Percentiles rank a stretch among this genome's conserved stretches.
phyloP scores from a whole-genome alignment of 2,797 vertebrate genomes.

The Urophycis tenuis region DNA sequence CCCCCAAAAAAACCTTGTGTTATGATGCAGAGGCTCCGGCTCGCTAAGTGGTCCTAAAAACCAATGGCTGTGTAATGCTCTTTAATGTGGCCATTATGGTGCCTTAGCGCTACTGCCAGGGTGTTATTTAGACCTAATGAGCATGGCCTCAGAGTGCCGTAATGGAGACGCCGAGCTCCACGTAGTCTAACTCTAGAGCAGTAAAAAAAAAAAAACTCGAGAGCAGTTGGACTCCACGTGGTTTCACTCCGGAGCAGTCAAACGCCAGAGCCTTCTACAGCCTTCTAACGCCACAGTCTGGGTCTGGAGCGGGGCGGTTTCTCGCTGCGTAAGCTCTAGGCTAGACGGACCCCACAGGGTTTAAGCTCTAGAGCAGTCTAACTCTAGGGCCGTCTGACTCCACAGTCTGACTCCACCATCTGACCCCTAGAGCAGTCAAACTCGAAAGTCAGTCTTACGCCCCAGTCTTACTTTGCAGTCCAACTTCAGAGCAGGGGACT shows the following conservation, averaged over 20 bases:
- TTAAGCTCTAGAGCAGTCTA: neutral
- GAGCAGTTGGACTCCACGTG: too few species aligned
- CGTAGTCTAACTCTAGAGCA: too few species aligned
- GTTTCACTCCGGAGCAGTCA: neutral
- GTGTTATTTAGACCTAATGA: constrained; percentile 63
- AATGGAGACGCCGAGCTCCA: constrained; percentile 45
- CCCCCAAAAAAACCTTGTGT: constrained; percentile 42
- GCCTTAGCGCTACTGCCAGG: constrained; percentile 42
- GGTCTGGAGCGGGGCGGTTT: too few species aligned
- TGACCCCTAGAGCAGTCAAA: neutral
- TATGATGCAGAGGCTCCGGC: constrained; percentile 59
- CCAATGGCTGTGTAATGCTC: constrained; percentile 68
- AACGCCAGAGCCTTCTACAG: neutral
- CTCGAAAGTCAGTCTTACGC: neutral
- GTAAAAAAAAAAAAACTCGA: too few species aligned
- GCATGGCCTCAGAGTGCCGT: constrained; percentile 55
- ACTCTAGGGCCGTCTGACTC: too few species aligned
- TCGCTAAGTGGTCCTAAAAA: constrained; percentile 64
- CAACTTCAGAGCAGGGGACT: neutral
- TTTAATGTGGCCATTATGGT: constrained; percentile 67
- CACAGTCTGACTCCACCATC: neutral
- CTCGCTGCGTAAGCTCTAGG: too few species aligned
- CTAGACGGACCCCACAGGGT: neutral
- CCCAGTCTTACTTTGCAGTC: neutral
- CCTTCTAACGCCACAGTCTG: too few species aligned